phyloP scores from a whole-genome alignment of 1,140 invertebrate species.

The Parapsyche elsis region DNA sequence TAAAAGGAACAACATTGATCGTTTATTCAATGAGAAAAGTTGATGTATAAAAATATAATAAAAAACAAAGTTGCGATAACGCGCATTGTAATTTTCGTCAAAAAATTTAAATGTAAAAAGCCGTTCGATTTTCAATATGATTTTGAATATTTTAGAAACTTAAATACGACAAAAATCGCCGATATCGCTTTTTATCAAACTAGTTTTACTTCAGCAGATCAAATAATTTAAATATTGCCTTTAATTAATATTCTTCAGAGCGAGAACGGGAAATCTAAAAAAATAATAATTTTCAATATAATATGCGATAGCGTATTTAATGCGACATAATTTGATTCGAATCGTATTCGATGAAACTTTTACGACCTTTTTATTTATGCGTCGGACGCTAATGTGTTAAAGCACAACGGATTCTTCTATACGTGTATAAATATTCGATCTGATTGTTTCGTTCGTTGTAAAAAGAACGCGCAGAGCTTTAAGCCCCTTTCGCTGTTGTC shows the following conservation, averaged over 20 bases:
- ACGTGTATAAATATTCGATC: neutral
- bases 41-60: too few relatives aligned
- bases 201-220: neutral
- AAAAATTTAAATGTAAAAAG: too few relatives aligned
- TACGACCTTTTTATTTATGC: neutral
- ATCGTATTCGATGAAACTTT: constrained; percentile 9
- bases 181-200: neutral
- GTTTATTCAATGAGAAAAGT: too few relatives aligned
- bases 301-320: too few relatives aligned
- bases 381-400: constrained; percentile 15
- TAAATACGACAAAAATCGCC: too few relatives aligned
- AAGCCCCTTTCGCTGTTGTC: neutral
- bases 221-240: constrained; percentile 4
- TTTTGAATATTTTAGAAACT: too few relatives aligned
- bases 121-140: too few relatives aligned
- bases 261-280: neutral
- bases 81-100: too few relatives aligned
- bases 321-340: constrained; percentile 2
- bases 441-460: neutral
- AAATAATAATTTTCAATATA: constrained; percentile 17
- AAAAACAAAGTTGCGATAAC: too few relatives aligned
- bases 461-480: too few relatives aligned
- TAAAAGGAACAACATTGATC: too few relatives aligned
- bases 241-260: neutral
- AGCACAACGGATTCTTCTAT: neutral